Conservation (phyloP, 2,888 invertebrate genomes). For the Glyphotaelius pellucidus region DNA sequence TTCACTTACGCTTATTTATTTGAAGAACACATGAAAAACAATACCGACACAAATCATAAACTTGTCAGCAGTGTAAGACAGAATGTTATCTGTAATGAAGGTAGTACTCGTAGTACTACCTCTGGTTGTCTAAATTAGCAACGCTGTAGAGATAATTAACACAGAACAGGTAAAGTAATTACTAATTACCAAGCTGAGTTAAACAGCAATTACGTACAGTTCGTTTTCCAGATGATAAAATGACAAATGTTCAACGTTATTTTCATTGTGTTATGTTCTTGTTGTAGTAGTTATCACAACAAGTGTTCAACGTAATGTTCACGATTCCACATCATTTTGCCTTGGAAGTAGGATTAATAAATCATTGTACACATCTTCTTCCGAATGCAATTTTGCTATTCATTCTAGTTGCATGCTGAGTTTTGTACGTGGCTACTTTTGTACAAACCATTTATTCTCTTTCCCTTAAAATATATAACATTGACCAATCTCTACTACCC, state of each 20-base stretch:
- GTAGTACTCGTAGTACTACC: not conserved
- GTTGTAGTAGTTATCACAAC: not conserved
- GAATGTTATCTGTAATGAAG: not conserved
- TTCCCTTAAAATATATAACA: too few species aligned
- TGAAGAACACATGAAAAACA: not conserved
- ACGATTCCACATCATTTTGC: not conserved
- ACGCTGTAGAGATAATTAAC: not conserved
- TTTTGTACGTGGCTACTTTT: not conserved
- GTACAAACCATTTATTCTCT: too few species aligned
- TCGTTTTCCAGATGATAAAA: not conserved
- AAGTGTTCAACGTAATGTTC: not conserved
- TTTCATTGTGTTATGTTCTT: not conserved
- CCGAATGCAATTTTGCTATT: too few species aligned
- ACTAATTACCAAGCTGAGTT: not conserved
- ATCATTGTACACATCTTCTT: not conserved
- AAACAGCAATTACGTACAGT: not conserved
- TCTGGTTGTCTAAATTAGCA: not conserved
- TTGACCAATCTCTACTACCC: too few species aligned
- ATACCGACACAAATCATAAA: not conserved
- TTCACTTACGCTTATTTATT: not conserved
- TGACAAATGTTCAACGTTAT: not conserved
- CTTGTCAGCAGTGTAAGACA: not conserved
- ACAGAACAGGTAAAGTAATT: not conserved
- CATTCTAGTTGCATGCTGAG: not conserved
- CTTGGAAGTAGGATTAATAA: not conserved